phyloP scores from a whole-genome alignment of 2,888 invertebrate species.

The Deilephila elpenor region DNA sequence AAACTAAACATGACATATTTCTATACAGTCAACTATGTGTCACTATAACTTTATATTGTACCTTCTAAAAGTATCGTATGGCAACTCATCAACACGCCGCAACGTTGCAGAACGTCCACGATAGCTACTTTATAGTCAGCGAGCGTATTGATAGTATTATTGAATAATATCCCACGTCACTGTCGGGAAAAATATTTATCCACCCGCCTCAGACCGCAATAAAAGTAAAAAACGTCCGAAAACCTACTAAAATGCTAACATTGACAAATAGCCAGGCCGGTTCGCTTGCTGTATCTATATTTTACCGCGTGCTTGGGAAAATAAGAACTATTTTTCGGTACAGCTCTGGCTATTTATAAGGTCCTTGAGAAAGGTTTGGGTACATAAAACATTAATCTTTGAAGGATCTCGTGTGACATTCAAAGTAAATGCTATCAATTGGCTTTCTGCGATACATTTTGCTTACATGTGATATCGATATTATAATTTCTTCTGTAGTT shows the following conservation, averaged over 20 bases:
- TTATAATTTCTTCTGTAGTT: too few species aligned
- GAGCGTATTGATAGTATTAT: background rate
- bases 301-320: conserved; percentile 17
- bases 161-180: conserved; percentile 9
- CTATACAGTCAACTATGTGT: too few species aligned
- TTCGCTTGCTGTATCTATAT: conserved; percentile 15
- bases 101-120: too few species aligned
- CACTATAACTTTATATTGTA: too few species aligned
- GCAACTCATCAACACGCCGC: too few species aligned
- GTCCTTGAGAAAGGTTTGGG: conserved; percentile 17
- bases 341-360: conserved; percentile 15
- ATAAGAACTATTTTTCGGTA: conserved; percentile 21
- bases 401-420: conserved; percentile 18
- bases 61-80: too few species aligned
- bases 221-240: background rate
- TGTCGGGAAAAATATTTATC: conserved; percentile 20
- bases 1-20: too few species aligned
- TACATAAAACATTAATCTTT: conserved; percentile 24
- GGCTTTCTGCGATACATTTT: background rate
- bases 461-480: too few species aligned
- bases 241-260: conserved; percentile 24
- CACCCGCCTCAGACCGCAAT: background rate
- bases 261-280: conserved; percentile 23
- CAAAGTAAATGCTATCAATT: conserved; percentile 18
- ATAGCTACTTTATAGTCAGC: too few species aligned